Base-by-base conservation (phyloP, 2,797 vertebrate genomes). In the Pangasius macronema region DNA sequence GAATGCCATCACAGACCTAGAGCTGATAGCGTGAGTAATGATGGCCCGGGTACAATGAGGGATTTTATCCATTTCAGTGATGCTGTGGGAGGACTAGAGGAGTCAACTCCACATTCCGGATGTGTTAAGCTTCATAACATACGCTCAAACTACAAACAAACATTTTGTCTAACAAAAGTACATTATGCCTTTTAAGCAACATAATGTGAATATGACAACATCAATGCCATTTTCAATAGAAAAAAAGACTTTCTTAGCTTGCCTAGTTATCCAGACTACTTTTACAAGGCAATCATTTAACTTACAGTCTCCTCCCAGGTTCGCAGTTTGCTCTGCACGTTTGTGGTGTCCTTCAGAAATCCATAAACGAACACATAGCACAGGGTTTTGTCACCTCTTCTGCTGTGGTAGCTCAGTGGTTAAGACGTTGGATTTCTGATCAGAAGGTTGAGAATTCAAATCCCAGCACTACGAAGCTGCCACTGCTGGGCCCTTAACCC, bases 81-180 rank as follows among this genome's bases (percentile, higher is more conserved):
- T 46, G 27, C 27, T 30, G 39, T 82, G 80, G 80, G 55, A 82
- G 57, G 80, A 63, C 39, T n/a, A 8, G 59, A 63, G 80, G 80
- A 82, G 57, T 63, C 36, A 30, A 46, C 80, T 16, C 24, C 27
- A 46, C 24, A 46, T 82, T 82, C 36, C 33, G 3, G 59, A 63
- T 42, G 39, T 46, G 57, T 46, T 63, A 30, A 63, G 36, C 36
- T 63, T 82, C 24, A 18, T 61, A 24, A 80, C 5, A 55, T 79
- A 30, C 5, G 14, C 49, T 76, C 49, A 53, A 8, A 30, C n/a
- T 59, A 80, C 22, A 14, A 14, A 59, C 22, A 39, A 57, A 57
- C 0, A 27, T 80, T 80, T 27, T 59, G 75, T 13, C 22, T 24
- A 24, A 14, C n/a, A 55, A 39, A 81, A 61, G 33, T 9, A 81